Percentiles rank a stretch among this genome's conserved stretches.
Conservation (phyloP, 2,797 vertebrate species). For the Petrocephalus schoutedeni region DNA sequence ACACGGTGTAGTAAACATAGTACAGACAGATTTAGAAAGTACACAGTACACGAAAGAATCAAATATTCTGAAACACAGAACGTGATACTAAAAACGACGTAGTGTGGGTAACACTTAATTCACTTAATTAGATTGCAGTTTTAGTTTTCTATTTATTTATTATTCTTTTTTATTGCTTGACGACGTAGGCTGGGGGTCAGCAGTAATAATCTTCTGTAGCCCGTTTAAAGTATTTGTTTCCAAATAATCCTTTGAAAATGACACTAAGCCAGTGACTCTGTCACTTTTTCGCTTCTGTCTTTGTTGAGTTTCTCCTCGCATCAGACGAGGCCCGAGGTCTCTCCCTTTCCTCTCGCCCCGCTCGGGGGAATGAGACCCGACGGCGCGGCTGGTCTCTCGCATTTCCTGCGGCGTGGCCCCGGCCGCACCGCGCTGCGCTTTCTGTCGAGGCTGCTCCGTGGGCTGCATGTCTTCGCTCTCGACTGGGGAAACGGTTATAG, state of each 20-base stretch:
- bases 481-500: not conserved
- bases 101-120: not conserved
- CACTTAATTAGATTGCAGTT: not conserved
- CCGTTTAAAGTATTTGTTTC: not conserved
- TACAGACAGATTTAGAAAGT: not conserved
- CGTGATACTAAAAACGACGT: not conserved
- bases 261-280: not conserved
- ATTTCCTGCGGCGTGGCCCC: not conserved
- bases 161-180: not conserved
- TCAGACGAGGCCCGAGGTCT: not conserved
- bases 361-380: not conserved
- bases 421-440: too few relatives aligned
- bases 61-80: not conserved
- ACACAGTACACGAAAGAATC: not conserved
- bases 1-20: not conserved
- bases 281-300: not conserved
- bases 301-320: not conserved
- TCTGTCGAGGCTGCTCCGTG: not conserved
- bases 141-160: too few relatives aligned
- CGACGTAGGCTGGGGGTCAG: not conserved
- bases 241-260: not conserved
- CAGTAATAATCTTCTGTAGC: not conserved
- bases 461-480: not conserved
- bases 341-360: not conserved
- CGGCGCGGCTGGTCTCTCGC: too few relatives aligned